These are phyloP conservation scores for Phocoena sinus DNA, from an alignment of 2,113 vertebrate species.

Conservation along the genomic window DNA sequence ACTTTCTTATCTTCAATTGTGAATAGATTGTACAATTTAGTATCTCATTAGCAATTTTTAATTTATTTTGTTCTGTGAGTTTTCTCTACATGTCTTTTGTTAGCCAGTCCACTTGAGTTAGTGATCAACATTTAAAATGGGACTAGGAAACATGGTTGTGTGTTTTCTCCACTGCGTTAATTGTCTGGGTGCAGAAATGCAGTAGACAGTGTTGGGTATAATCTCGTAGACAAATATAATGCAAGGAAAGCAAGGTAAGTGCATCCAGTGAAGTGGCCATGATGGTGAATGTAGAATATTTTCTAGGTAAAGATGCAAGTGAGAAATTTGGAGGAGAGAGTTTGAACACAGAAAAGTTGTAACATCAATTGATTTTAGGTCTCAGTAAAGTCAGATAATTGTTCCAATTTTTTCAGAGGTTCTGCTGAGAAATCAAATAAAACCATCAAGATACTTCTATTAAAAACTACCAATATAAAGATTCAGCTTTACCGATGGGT, in stretches of 20 bases:
- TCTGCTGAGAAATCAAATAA: background rate
- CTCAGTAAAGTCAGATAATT: background rate
- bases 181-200: background rate
- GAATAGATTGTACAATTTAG: background rate
- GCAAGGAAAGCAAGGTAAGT: background rate
- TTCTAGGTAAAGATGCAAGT: background rate
- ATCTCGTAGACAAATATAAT: background rate
- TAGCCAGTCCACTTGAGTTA: background rate
- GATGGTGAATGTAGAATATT: background rate
- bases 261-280: background rate
- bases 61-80: background rate
- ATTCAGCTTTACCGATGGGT: background rate
- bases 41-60: background rate
- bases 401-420: background rate
- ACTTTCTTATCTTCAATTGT: background rate
- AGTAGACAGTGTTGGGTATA: background rate
- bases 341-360: background rate
- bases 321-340: background rate
- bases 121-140: background rate
- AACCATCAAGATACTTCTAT: background rate
- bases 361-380: background rate
- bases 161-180: background rate
- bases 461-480: background rate
- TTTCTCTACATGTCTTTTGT: background rate
- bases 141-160: background rate